Evolutionary conservation across 2,797 vertebrate species (phyloP).

Genomic region (Arrhamphus sclerolepis): DNA sequence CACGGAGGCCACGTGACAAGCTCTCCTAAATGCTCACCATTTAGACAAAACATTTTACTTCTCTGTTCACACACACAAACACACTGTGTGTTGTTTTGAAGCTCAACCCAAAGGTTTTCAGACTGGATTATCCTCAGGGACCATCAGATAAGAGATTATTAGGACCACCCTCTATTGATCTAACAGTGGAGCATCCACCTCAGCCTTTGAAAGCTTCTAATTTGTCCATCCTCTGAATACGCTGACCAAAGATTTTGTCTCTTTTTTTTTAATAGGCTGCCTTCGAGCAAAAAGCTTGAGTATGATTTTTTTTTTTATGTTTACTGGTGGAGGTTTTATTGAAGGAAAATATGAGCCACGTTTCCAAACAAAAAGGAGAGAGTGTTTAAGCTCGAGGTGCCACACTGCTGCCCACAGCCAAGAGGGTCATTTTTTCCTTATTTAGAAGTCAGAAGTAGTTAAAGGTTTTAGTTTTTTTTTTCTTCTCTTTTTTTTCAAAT

Average conservation of each 20-base stretch:
- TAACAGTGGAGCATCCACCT: constrained; percentile 20
- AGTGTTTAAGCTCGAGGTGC: constrained; percentile 62
- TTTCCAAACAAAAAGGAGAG: constrained; percentile 59
- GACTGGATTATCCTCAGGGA: constrained; percentile 54
- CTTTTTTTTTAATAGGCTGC: neutral
- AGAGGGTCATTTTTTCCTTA: constrained; percentile 50
- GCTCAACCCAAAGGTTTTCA: constrained; percentile 41
- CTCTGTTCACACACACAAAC: constrained; percentile 1
- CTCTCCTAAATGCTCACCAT: constrained; percentile 37
- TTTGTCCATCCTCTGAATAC: neutral
- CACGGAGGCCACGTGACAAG: constrained; percentile 47
- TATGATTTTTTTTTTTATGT: constrained; percentile 17
- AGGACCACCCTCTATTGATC: constrained; percentile 56
- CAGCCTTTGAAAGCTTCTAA: constrained; percentile 24
- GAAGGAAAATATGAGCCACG: constrained; percentile 65
- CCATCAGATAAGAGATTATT: constrained; percentile 33
- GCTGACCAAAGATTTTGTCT: neutral
- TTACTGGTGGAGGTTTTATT: constrained; percentile 39
- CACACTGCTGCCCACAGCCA: constrained; percentile 48
- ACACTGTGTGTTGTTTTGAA: constrained; percentile 28
- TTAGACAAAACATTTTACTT: constrained; percentile 51
- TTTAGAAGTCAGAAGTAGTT: constrained; percentile 19
- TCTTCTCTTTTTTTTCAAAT: too few relatives aligned
- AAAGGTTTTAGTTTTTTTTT: too few relatives aligned
- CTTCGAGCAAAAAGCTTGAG: neutral